phyloP scores from a whole-genome alignment of 1,140 invertebrate species.

The Saccostrea glomerata region DNA sequence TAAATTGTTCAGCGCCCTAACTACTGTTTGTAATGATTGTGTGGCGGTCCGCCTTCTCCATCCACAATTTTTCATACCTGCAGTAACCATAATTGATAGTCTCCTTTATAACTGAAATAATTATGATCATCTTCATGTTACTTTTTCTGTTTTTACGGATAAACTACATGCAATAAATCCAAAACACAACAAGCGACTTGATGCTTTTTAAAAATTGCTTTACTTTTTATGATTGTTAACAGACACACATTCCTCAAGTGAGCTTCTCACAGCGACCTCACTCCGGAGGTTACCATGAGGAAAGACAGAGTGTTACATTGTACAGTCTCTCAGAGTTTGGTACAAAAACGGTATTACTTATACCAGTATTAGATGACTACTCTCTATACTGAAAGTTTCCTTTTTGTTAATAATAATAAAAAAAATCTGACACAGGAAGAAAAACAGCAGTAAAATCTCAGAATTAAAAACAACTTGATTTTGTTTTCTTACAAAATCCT shows the following conservation, averaged over 20 bases:
- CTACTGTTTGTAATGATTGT: no score
- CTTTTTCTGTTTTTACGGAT: neutral
- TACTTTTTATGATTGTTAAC: slow-evolving; percentile 37
- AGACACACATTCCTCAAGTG: slow-evolving; percentile 33
- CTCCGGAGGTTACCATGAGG: neutral
- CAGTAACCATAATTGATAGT: no score
- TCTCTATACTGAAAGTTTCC: neutral
- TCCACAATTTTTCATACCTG: no score
- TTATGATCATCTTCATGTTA: no score
- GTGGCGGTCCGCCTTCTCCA: no score
- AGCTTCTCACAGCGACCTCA: slow-evolving; percentile 3
- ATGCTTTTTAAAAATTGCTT: slow-evolving; percentile 31
- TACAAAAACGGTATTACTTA: slow-evolving; percentile 13
- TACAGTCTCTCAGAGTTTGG: slow-evolving; percentile 7
- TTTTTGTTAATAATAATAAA: neutral
- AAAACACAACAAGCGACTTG: neutral
- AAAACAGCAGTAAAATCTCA: neutral
- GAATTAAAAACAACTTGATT: neutral
- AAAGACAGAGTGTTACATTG: neutral
- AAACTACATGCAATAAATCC: neutral
- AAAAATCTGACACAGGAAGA: slow-evolving; percentile 32
- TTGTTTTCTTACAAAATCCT: slow-evolving; percentile 1
- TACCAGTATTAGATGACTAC: slow-evolving; percentile 17
- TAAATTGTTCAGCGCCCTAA: no score
- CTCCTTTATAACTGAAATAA: no score